A percentile compares a stretch with the other conserved stretches of the same genome.
These are phyloP conservation scores for Babyrousa celebensis DNA, from an alignment of 2,797 vertebrate species.

Conservation along the genomic window DNA sequence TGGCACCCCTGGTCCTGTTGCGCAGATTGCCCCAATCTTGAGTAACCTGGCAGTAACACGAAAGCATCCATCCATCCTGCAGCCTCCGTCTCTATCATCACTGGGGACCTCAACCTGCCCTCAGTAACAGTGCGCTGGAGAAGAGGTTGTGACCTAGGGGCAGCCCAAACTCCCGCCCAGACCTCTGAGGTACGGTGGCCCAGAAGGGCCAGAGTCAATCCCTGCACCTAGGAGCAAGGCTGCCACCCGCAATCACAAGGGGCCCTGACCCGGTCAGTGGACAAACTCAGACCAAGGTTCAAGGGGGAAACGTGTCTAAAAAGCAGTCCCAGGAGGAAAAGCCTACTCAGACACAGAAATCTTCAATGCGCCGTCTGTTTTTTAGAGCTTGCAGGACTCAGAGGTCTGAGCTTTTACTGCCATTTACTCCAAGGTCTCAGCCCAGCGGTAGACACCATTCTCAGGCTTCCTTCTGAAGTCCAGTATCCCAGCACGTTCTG, in stretches of 20 bases:
- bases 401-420: not conserved
- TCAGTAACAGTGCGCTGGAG: not conserved
- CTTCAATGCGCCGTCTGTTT: not conserved
- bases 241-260: accelerated
- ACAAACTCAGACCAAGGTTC: not conserved
- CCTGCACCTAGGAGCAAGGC: no score
- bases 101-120: not conserved
- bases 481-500: not conserved
- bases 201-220: not conserved
- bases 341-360: not conserved
- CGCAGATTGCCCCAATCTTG: not conserved
- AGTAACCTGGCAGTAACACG: not conserved
- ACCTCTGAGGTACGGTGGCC: not conserved
- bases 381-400: not conserved
- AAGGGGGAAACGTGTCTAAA: not conserved
- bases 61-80: not conserved
- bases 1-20: not conserved
- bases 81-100: not conserved
- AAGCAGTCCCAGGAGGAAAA: not conserved
- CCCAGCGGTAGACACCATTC: not conserved
- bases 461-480: not conserved
- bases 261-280: no score
- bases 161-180: not conserved
- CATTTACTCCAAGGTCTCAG: not conserved
- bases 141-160: not conserved